These are phyloP conservation scores for Diachrysia chrysitis DNA, from an alignment of 2,888 invertebrate genomes.

Conservation along the genomic window DNA sequence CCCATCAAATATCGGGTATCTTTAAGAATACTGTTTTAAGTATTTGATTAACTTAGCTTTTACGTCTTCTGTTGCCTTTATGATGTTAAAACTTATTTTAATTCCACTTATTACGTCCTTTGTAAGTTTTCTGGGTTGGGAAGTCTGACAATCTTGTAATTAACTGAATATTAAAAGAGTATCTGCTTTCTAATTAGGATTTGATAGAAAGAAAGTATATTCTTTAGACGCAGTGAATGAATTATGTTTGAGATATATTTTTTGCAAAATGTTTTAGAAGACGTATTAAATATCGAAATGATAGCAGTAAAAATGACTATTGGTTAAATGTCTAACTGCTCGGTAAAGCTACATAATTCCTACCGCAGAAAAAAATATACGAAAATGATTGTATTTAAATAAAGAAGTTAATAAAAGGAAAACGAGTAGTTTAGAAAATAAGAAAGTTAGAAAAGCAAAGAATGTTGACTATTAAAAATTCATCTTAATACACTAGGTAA, in stretches of 20 bases:
- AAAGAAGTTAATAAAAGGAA: too few relatives aligned
- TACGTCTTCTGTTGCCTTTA: slow-evolving; percentile 38
- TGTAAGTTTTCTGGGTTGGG: slow-evolving; percentile 10
- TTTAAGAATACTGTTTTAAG: slow-evolving; percentile 50
- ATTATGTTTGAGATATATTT: neutral
- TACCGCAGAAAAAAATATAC: too few relatives aligned
- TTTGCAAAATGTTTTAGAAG: neutral
- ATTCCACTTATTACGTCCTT: slow-evolving; percentile 27
- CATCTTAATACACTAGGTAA: too few relatives aligned
- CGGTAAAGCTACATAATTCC: too few relatives aligned
- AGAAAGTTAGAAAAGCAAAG: too few relatives aligned
- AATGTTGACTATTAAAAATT: too few relatives aligned
- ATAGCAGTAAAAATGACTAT: neutral
- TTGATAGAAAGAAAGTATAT: neutral
- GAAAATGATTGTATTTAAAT: too few relatives aligned
- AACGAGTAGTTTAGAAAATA: too few relatives aligned
- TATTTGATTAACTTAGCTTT: slow-evolving; percentile 45
- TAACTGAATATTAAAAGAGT: neutral
- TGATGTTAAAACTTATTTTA: slow-evolving; percentile 34
- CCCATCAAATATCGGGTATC: slow-evolving; percentile 52
- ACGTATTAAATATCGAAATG: neutral
- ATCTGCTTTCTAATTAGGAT: slow-evolving; percentile 3
- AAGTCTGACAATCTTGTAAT: slow-evolving; percentile 10
- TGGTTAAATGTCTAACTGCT: too few relatives aligned
- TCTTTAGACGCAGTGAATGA: neutral